Evolutionary conservation across 2,797 vertebrate species (phyloP), one percentile per base, ranked within the genome.

Genomic region (Hapalemur alaotrensis): DNA sequence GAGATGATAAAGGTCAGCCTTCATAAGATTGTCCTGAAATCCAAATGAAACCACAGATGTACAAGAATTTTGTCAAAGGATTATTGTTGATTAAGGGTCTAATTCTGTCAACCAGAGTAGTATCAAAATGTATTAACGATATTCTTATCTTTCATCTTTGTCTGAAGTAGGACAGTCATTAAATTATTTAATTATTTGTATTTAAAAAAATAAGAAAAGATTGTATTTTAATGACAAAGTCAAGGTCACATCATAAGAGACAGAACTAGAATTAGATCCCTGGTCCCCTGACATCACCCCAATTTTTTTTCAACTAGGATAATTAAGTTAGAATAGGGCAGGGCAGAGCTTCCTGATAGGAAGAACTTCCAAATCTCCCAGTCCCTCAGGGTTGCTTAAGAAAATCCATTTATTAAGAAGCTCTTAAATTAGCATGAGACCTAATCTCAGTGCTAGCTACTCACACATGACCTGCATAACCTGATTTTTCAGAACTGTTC

Each of bases 311-410:
- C n/a, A 84, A 50, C 17, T 41, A 90, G 32, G 57, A 94, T 97
- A 97, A 93, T 97, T 96, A 92, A 97, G 63, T 93, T 94, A 96
- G 50, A 95, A 89, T 69, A 52, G 96, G 5, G 10, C n/a, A 95
- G 50, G 30, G 23, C 61, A 93, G 41, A 25, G 25, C 22, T 91
- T 96, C 63, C 78, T 90, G 2, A 87, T 92, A 38, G 57, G 46
- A 92, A 97, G 84, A 92, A 67, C 81, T 90, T 90, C 17, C 35
- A 95, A 79, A 89, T 82, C 50, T 70, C 88, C 18, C 28, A 93
- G 22, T 90, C 83, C 94, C 86, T 79, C 38, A 81, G 73, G 78
- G 89, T 52, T 83, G 4, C 14, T 89, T 95, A 87, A 89, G 57
- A 83, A 88, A 96, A 95, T 90, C 46, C 67, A 86, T 92, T 91